These are phyloP conservation scores for Ceratina australensis DNA, from an alignment of 1,140 invertebrate species.

Conservation along the genomic window DNA sequence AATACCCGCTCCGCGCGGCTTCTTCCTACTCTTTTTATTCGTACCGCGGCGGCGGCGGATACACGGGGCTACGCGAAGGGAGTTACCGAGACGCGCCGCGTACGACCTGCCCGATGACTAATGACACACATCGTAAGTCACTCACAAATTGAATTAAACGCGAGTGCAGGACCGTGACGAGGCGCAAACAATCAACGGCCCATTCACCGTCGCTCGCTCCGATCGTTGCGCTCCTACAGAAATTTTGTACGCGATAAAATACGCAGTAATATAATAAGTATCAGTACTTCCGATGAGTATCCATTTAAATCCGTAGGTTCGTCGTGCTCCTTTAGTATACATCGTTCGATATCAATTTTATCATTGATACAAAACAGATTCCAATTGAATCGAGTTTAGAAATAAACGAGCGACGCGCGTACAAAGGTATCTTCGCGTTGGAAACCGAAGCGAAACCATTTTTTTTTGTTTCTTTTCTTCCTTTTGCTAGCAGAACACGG, in stretches of 20 bases:
- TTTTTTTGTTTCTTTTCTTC: conserved; percentile 5
- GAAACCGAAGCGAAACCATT: conserved; percentile 27
- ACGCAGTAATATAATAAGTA: too few relatives aligned
- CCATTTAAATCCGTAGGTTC: too few relatives aligned
- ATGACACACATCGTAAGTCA: conserved; percentile 60
- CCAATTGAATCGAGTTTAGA: background rate
- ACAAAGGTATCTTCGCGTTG: background rate
- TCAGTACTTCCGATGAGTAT: too few relatives aligned
- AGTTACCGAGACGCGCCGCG: conserved; percentile 33
- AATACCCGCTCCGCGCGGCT: background rate
- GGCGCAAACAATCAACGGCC: conserved; percentile 60
- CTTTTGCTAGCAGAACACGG: background rate
- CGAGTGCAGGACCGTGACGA: conserved; percentile 61
- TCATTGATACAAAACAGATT: background rate
- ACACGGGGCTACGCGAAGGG: conserved; percentile 33
- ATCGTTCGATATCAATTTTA: conserved; percentile 1
- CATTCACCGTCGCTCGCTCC: conserved; percentile 49
- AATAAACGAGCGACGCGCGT: background rate
- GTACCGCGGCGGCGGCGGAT: background rate
- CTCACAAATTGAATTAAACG: conserved; percentile 65
- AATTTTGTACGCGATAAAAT: conserved; percentile 20
- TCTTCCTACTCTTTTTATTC: conserved; percentile 13
- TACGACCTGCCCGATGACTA: conserved; percentile 54
- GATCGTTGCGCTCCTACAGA: conserved; percentile 41
- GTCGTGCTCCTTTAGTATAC: too few relatives aligned